A percentile compares a stretch with the other conserved stretches of the same genome.
Evolutionary conservation across 2,113 vertebrate species (phyloP).

Genomic region (Hemiscyllium ocellatum): DNA sequence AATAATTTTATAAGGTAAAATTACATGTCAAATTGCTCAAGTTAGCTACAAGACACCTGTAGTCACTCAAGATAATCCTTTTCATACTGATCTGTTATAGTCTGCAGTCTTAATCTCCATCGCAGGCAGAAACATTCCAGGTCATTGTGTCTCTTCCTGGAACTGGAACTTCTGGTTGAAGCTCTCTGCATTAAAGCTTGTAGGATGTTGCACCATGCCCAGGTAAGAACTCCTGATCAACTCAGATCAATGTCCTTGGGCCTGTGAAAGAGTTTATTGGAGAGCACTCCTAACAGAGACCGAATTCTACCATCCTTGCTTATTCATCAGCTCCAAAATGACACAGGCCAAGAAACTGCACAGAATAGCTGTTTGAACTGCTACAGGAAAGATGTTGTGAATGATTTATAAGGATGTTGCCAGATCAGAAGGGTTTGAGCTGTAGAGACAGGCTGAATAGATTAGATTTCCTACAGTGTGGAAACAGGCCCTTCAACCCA

Average conservation of each 20-base stretch:
- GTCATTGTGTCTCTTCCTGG: background rate
- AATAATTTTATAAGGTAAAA: background rate
- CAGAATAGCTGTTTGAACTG: too few relatives aligned
- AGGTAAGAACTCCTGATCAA: background rate
- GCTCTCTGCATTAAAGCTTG: background rate
- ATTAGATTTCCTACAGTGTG: too few relatives aligned
- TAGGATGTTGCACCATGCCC: background rate
- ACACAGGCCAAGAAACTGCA: too few relatives aligned
- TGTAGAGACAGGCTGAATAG: too few relatives aligned
- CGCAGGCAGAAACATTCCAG: background rate
- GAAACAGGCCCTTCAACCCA: too few relatives aligned
- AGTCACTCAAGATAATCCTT: background rate
- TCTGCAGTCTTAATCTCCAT: background rate
- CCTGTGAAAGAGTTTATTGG: background rate
- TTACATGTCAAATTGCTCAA: background rate
- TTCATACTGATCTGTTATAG: background rate
- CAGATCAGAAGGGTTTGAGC: too few relatives aligned
- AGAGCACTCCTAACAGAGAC: background rate
- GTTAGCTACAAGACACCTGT: background rate
- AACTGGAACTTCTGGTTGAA: background rate
- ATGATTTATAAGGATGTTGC: too few relatives aligned
- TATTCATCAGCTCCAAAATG: background rate
- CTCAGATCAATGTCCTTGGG: background rate
- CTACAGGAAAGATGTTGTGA: too few relatives aligned
- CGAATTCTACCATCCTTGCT: background rate